Base-by-base conservation (phyloP, 2,797 vertebrate genomes). In the Crypturellus tataupa region DNA sequence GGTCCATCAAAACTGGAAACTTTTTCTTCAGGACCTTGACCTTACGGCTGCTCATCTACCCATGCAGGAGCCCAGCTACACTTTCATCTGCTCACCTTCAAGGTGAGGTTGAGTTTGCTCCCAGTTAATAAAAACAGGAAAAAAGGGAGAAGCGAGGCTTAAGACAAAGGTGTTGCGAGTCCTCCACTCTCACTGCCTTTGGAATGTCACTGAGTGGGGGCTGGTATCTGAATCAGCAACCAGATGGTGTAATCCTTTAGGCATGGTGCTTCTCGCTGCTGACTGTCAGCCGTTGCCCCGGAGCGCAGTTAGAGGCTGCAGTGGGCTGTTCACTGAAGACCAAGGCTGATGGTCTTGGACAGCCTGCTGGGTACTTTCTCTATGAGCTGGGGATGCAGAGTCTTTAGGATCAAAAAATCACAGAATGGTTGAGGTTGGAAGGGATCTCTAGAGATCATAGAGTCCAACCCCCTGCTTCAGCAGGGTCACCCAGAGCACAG, bases 21-120 rank as follows among this genome's bases (percentile, higher is more conserved):
- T 64, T 94, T 80, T 90, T 64, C 71, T 94, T 90, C 83, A 84
- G 93, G 85, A 60, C 82, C 89, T 95, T 93, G 92, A 92, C 92
- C 89, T 93, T 86, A 71, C n/a, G 80, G 90, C 83, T 68, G 53
- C 79, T 92, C 75, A 64, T 85, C 56, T 69, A n/a, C 25, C 31
- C 53, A 2, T 51, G 53, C 25, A 10, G 70, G 67, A 94, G 51
- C 35, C 70, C 16, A 2, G 5, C 72, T 85, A 58, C 70, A 19
- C 85, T 95, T 93, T 70, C 62, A 39, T 77, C 82, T 81, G 56
- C 94, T 94, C 87, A 87, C 87, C 63, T 51, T 94, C 3, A 12
- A 88, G 89, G 93, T 73, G 92, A 58, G 27, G 60, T 80, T 31
- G 53, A 59, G 87, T 79, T 77, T 68, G 56, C 77, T 94, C 85